A percentile compares a stretch with the other conserved stretches of the same genome.
Conservation (phyloP, 2,888 invertebrate genomes). For the Cheilosia grossa region DNA sequence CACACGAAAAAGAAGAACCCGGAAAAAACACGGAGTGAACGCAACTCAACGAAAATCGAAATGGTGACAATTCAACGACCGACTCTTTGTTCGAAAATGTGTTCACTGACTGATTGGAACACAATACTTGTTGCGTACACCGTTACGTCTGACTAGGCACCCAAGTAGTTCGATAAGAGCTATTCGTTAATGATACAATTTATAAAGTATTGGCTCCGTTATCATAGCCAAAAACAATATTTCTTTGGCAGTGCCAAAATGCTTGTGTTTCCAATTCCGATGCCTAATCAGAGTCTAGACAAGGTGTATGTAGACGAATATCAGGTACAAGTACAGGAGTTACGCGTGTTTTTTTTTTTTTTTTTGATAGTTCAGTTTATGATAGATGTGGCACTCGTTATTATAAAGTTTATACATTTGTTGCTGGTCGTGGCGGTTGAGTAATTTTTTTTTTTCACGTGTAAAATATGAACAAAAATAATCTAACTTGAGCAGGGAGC, state of each 20-base stretch:
- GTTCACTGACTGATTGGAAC: constrained; percentile 10
- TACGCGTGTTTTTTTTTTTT: neutral
- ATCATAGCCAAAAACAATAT: neutral
- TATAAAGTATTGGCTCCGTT: neutral
- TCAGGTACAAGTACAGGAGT: neutral
- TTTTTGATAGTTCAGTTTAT: too few relatives aligned
- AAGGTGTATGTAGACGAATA: neutral
- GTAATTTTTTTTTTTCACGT: too few relatives aligned
- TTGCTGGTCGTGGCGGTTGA: too few relatives aligned
- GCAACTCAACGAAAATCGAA: neutral
- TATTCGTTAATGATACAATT: constrained; percentile 5
- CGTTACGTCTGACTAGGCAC: neutral
- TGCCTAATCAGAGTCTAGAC: neutral
- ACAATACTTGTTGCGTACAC: constrained; percentile 9
- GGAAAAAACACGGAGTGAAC: neutral
- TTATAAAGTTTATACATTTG: too few relatives aligned
- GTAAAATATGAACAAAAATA: too few relatives aligned
- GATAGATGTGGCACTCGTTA: too few relatives aligned
- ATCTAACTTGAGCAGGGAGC: too few relatives aligned
- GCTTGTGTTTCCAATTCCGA: neutral
- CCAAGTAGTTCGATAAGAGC: neutral
- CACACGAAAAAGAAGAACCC: neutral
- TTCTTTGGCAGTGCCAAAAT: constrained; percentile 14
- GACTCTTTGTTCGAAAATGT: constrained; percentile 17
- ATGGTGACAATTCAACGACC: neutral